Evolutionary conservation across 2,797 vertebrate species (phyloP).

Genomic region (Toxotes lorentzi): DNA sequence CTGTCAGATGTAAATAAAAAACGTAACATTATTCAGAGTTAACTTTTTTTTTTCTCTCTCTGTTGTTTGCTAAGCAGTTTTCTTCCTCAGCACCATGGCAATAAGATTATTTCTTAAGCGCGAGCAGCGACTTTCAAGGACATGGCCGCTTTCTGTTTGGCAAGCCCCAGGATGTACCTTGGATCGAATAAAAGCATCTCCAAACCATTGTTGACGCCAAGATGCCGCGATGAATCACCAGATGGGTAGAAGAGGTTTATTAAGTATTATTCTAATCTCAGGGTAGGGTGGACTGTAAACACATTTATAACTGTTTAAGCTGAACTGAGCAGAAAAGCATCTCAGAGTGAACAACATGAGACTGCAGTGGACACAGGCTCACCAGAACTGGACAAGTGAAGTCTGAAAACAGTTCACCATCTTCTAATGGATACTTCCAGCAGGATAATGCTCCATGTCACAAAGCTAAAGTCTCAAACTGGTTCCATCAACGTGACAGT

Average conservation of each 20-base stretch:
- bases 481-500: too few relatives aligned
- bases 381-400: too few relatives aligned
- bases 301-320: neutral
- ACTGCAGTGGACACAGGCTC: too few relatives aligned
- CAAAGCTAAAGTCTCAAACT: too few relatives aligned
- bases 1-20: constrained; percentile 2
- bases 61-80: constrained; percentile 25
- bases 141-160: constrained; percentile 41
- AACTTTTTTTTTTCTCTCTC: constrained; percentile 3
- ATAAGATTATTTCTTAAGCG: constrained; percentile 61
- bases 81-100: constrained; percentile 56
- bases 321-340: too few relatives aligned
- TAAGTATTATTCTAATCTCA: constrained; percentile 11
- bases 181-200: constrained; percentile 36
- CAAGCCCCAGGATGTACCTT: constrained; percentile 34
- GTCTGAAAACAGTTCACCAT: too few relatives aligned
- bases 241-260: constrained; percentile 11
- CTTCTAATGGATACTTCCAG: too few relatives aligned
- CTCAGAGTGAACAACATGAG: too few relatives aligned
- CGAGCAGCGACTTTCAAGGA: constrained; percentile 62
- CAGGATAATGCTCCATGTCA: too few relatives aligned
- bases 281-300: neutral
- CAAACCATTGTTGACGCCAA: constrained; percentile 29
- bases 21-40: neutral
- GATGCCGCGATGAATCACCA: constrained; percentile 31